Evolutionary conservation across 2,888 invertebrate species (phyloP).

Genomic region (Carpatolechia fugitivella): DNA sequence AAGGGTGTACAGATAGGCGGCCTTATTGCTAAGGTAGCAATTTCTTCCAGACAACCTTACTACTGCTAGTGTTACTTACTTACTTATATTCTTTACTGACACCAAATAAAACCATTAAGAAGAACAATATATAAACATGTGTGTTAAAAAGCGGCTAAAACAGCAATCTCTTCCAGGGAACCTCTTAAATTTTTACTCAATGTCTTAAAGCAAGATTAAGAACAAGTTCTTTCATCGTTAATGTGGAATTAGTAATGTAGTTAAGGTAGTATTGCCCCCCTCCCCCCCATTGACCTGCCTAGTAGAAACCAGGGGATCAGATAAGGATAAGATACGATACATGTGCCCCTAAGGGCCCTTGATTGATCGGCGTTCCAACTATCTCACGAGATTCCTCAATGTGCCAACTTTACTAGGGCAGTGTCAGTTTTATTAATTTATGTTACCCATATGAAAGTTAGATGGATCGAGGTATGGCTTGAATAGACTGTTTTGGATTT

Average conservation of each 20-base stretch:
- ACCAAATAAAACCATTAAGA: too few relatives aligned
- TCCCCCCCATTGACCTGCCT: background rate
- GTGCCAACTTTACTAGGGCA: background rate
- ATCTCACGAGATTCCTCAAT: background rate
- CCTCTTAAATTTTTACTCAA: background rate
- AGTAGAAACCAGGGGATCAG: background rate
- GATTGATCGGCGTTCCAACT: background rate
- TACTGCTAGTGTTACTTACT: too few relatives aligned
- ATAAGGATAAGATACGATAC: background rate
- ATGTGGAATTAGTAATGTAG: slow-evolving; percentile 2
- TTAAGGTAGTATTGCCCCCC: background rate
- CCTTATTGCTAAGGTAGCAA: too few relatives aligned
- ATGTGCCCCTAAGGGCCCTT: background rate
- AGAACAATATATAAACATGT: too few relatives aligned
- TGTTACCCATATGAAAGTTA: too few relatives aligned
- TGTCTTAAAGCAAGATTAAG: background rate
- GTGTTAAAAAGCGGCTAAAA: too few relatives aligned
- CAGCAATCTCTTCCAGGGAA: background rate
- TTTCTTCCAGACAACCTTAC: too few relatives aligned
- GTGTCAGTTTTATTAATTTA: too few relatives aligned
- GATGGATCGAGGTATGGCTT: too few relatives aligned
- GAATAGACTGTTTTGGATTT: too few relatives aligned
- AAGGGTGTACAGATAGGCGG: too few relatives aligned
- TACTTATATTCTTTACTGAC: too few relatives aligned
- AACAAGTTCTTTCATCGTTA: background rate